Evolutionary conservation across 2,113 vertebrate genomes (phyloP), one percentile per base, ranked within the genome.

Genomic region (Atherinomorus stipes): DNA sequence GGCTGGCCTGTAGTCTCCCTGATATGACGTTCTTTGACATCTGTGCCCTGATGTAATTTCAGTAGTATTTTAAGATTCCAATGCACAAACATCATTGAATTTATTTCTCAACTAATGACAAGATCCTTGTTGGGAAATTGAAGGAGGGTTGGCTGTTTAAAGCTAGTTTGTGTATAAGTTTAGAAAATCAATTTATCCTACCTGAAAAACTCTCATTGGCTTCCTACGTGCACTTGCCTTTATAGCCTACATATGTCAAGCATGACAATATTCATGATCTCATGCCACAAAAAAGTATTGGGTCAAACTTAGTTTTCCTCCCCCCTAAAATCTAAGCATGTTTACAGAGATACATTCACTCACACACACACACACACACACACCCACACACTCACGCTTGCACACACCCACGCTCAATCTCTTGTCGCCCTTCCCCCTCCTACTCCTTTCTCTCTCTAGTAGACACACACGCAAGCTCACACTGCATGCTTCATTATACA

Each of bases 401-500:
- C 59, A 37, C 71, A 75, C 52, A 74, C 37, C 59, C 60, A 81
- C 66, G 74, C 50, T 34, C 71, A 71, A 77, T 74, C 31, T 45
- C 62, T 72, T 54, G 38, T 65, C 9, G 7, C 68, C 67, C 78
- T 31, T 64, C 82, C 78, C 56, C 71, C 73, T 66, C 51, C 57
- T 28, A 28, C 69, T 63, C 52, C 66, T 64, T 71, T 66, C 65
- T 50, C 23, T 37, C 62, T 21, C 80, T 59, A 64, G 18, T 22
- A 62, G 66, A 74, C 72, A 74, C 67, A 85, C 91, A 87, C 42
- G 59, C 84, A 81, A 81, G 78, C 83, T 86, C 79, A 84, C 85
- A 79, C 78, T 80, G 85, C 85, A 86, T 88, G 85, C 83, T 92
- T 87, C 89, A 89, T 91, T 90, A 89, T 90, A 88, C 86, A 92